Conservation (phyloP, 2,113 vertebrate species). For the Albula glossodonta region DNA sequence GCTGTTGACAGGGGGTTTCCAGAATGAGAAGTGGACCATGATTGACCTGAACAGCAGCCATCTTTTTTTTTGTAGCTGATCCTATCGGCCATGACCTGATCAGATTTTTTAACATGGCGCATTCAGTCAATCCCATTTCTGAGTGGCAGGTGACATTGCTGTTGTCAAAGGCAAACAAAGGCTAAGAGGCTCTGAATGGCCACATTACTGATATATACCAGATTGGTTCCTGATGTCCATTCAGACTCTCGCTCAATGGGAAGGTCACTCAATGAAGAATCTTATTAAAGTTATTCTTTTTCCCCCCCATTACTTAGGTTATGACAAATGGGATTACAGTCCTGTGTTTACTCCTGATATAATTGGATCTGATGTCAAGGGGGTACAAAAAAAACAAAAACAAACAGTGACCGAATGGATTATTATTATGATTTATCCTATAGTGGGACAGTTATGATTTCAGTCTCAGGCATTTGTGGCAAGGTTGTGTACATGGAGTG, state of each 20-base stretch:
- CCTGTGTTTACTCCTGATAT: too few relatives aligned
- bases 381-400: not conserved
- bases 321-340: not conserved
- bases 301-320: not conserved
- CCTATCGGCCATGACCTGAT: slow-evolving; percentile 34
- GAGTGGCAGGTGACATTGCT: slow-evolving; percentile 65
- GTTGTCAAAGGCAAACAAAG: slow-evolving; percentile 48
- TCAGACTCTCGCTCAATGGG: not conserved
- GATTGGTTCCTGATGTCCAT: slow-evolving; percentile 40
- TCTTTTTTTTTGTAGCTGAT: slow-evolving; percentile 46
- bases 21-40: slow-evolving; percentile 37
- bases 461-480: not conserved
- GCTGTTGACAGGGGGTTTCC: slow-evolving; percentile 49
- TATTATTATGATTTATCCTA: not conserved
- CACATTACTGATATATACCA: slow-evolving; percentile 37
- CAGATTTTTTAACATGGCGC: slow-evolving; percentile 44
- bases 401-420: not conserved
- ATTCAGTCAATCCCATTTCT: slow-evolving; percentile 39
- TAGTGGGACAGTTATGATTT: not conserved
- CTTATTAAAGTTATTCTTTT: not conserved
- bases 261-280: not conserved
- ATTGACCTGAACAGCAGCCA: slow-evolving; percentile 33
- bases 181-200: slow-evolving; percentile 32
- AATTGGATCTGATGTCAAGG: not conserved
- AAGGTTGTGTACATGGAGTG: not conserved